Percentiles rank a stretch among this genome's conserved stretches.
These are phyloP conservation scores for Anableps anableps DNA, from an alignment of 2,797 vertebrate species.

Conservation along the genomic window DNA sequence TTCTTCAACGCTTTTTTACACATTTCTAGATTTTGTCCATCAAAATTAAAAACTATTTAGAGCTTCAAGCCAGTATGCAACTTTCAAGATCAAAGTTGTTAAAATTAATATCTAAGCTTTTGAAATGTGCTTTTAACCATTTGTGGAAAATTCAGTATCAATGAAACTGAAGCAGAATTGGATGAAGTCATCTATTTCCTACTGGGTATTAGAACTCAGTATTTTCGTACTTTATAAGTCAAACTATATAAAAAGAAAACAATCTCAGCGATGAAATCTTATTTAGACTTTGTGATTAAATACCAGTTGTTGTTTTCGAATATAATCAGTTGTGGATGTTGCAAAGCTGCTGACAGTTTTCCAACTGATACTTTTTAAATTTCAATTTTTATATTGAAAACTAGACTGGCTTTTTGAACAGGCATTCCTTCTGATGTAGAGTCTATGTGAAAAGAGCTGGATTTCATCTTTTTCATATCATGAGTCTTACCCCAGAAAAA, in stretches of 20 bases:
- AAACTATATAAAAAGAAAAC: not conserved
- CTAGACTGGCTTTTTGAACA: not conserved
- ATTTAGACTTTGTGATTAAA: not conserved
- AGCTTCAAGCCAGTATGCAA: not conserved
- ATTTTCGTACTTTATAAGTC: not conserved
- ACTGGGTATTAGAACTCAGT: not conserved
- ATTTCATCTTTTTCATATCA: constrained; percentile 37
- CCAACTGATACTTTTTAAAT: not conserved
- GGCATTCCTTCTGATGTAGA: constrained; percentile 1
- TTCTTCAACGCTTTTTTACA: too few species aligned
- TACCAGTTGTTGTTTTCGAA: not conserved
- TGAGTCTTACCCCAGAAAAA: constrained; percentile 27
- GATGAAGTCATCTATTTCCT: not conserved
- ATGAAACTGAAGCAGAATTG: not conserved
- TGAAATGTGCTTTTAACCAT: not conserved
- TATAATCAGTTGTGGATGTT: not conserved
- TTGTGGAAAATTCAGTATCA: not conserved
- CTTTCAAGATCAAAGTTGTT: not conserved
- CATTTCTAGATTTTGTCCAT: too few species aligned
- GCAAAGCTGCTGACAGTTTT: not conserved
- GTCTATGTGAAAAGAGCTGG: constrained; percentile 14
- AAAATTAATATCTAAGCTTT: not conserved
- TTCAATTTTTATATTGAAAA: not conserved
- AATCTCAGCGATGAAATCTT: not conserved
- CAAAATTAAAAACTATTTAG: not conserved